Conservation (phyloP, 2,113 vertebrate genomes). For the Pedetes capensis region DNA sequence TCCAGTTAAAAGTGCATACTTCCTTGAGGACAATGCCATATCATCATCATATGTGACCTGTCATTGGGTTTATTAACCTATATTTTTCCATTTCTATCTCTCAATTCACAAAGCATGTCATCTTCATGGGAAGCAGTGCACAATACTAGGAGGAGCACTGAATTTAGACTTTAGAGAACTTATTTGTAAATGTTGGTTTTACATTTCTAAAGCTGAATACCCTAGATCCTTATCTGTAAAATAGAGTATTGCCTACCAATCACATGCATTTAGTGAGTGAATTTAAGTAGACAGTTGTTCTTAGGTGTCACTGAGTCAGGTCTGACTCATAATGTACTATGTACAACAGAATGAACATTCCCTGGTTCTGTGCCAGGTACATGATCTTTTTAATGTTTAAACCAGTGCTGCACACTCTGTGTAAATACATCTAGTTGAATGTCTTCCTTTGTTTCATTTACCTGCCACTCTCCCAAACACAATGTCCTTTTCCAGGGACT, state of each 20-base stretch:
- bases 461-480: no score
- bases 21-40: background rate
- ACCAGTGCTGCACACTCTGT: no score
- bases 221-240: background rate
- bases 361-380: no score
- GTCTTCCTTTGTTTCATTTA: no score
- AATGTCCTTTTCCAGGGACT: no score
- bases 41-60: background rate
- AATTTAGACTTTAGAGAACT: background rate
- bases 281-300: no score
- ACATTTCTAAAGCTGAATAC: background rate
- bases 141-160: rapidly evolving
- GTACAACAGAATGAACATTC: no score
- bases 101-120: background rate
- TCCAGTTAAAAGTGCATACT: background rate
- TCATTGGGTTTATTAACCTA: background rate
- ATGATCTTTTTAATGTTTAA: no score
- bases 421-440: no score
- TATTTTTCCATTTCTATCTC: background rate
- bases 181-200: background rate
- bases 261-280: background rate
- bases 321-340: no score
- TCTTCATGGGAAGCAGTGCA: background rate
- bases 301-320: no score
- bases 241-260: background rate